A percentile compares a stretch with the other conserved stretches of the same genome.
Evolutionary conservation across 2,888 invertebrate species (phyloP).

Genomic region (Parapristionchus giblindavisi): DNA sequence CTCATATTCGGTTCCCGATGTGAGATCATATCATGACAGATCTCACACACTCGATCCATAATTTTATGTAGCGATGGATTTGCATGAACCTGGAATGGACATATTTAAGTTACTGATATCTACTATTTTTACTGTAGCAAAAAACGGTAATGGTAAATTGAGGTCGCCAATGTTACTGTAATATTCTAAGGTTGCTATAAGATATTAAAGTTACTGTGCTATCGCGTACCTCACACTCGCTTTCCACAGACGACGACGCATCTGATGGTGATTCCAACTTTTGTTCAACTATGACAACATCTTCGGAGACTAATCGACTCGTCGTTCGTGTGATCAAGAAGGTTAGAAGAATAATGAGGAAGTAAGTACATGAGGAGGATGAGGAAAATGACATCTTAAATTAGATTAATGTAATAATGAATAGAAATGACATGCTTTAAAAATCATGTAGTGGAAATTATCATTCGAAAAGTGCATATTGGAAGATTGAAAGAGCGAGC

Average conservation of each 20-base stretch:
- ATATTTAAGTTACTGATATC: neutral
- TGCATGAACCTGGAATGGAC: conserved; percentile 38
- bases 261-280: neutral
- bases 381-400: no score
- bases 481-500: neutral
- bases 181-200: neutral
- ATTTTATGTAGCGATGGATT: conserved; percentile 53
- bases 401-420: conserved; percentile 2
- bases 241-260: neutral
- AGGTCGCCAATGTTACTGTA: neutral
- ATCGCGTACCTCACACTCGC: conserved; percentile 22
- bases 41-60: conserved; percentile 59
- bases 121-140: neutral
- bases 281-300: conserved; percentile 31
- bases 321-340: neutral
- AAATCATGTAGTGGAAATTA: conserved; percentile 7
- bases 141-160: neutral
- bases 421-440: no score
- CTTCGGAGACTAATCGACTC: conserved; percentile 29
- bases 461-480: neutral
- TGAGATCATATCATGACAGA: conserved; percentile 57
- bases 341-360: neutral
- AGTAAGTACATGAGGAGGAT: neutral
- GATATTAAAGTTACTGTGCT: neutral
- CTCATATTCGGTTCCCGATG: conserved; percentile 53